Conservation (phyloP, 37 sponge, comb jelly and placozoan genomes). For the Cliona cf. orientalis region DNA sequence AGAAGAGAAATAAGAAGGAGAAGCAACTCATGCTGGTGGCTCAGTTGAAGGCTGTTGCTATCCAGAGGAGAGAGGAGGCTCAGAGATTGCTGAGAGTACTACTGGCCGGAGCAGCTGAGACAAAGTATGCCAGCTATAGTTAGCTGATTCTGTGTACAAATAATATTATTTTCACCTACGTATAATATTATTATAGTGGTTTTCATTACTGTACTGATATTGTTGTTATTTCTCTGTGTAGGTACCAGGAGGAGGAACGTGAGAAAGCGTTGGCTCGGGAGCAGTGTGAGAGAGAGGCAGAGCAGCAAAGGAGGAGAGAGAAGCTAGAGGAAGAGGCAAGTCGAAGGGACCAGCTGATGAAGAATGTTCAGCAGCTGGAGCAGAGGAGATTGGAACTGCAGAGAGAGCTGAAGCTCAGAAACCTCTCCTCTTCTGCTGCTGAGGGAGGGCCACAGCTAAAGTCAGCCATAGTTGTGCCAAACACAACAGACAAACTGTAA, state of each 20-base stretch:
- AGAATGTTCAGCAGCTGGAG: conserved; percentile 55
- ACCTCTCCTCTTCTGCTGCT: neutral
- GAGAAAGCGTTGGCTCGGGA: too few relatives aligned
- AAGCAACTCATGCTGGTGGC: conserved; percentile 31
- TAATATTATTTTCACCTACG: neutral
- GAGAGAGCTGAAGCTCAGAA: conserved; percentile 31
- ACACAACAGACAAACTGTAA: too few relatives aligned
- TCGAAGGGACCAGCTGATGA: conserved; percentile 40
- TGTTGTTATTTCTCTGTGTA: neutral
- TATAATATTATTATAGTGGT: neutral
- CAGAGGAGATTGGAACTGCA: conserved; percentile 55
- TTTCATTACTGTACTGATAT: too few relatives aligned
- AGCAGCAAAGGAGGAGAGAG: conserved; percentile 20
- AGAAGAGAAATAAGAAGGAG: conserved; percentile 50
- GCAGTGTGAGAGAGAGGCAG: conserved; percentile 18
- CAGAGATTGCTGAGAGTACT: conserved; percentile 75
- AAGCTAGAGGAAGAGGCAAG: conserved; percentile 15
- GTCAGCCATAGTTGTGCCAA: conserved; percentile 18
- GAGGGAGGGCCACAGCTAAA: conserved; percentile 6
- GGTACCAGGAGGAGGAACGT: conserved; percentile 45
- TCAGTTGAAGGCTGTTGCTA: conserved; percentile 58
- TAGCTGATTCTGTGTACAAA: neutral
- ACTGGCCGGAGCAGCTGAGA: conserved; percentile 85
- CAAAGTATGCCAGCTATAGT: conserved; percentile 29
- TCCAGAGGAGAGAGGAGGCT: conserved; percentile 70